Evolutionary conservation across 2,888 invertebrate species (phyloP).

Genomic region (Frankliniella intonsa): DNA sequence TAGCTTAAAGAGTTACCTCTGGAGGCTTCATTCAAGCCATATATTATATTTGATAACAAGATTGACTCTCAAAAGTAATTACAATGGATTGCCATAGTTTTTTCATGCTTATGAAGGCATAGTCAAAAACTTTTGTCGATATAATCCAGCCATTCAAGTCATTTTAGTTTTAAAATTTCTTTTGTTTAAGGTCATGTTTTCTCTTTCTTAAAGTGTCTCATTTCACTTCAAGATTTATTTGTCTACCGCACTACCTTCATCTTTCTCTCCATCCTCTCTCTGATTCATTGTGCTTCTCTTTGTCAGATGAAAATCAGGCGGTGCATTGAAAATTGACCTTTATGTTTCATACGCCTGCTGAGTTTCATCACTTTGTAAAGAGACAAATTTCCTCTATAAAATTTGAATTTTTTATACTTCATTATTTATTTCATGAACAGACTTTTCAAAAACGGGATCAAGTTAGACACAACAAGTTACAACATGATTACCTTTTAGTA

Average conservation of each 20-base stretch:
- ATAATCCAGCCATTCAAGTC: no score
- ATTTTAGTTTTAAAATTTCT: not conserved
- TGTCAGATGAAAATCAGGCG: not conserved
- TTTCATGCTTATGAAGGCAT: not conserved
- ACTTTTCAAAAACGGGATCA: not conserved
- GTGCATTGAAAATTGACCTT: not conserved
- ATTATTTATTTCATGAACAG: not conserved
- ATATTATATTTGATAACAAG: not conserved
- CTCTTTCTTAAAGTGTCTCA: not conserved
- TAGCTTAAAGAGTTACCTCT: not conserved
- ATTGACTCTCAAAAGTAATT: not conserved
- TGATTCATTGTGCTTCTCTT: not conserved
- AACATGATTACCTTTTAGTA: not conserved
- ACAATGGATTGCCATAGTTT: not conserved
- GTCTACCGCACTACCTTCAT: not conserved
- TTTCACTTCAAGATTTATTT: no score
- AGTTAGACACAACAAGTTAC: not conserved
- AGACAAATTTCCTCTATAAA: not conserved
- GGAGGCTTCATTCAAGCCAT: not conserved
- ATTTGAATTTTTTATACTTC: not conserved
- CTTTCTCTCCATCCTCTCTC: not conserved
- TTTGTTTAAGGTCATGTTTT: not conserved
- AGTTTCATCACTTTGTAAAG: not conserved
- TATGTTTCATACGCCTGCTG: not conserved
- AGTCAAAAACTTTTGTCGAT: not conserved